Evolutionary conservation across 2,797 vertebrate genomes (phyloP), one percentile per base, ranked within the genome.

Genomic region (Poecilia velifera): DNA sequence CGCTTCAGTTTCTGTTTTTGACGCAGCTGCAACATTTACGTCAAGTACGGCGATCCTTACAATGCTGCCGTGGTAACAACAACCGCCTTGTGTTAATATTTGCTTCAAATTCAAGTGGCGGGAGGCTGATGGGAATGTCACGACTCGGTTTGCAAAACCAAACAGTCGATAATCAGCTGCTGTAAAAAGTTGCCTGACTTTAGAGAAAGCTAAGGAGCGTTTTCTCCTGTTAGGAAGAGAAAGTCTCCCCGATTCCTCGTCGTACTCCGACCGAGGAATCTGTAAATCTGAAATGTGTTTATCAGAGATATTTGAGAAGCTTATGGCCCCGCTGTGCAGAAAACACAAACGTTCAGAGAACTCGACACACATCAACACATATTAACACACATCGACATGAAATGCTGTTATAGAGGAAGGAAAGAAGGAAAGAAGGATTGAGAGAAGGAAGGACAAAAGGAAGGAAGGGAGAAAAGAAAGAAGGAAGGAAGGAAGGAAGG

Each of bases 11-110:
- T 70, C 20, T 41, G 49, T 31, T 68, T 9, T 12, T 18, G 46
- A 25, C 6, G 25, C 62, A 31, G 45, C 76, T 25, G 39, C 12
- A 76, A 59, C 41, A 13, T 64, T 46, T 76, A 45, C 18, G 39
- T 59, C 41, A 43, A 59, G 28, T 34, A 31, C 28, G 14, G 59
- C 22, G 25, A 12, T n/a, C 9, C 53, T n/a, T 51, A 73, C 41
- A 75, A 22, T 12, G 76, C 75, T 80, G 71, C 76, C 55, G 76
- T 36, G 75, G 87, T 36, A 72, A 88, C 51, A 7, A 43, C 16
- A 43, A 57, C 64, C 46, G n/a, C 51, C 47, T 1, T 71, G 4
- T 49, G n/a, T 77, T 77, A 76, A 84, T 59, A 28, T 55, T 49
- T n/a, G 6, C 75, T 4, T 66, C 28, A 41, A 55, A 55, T 71